Evolutionary conservation across 2,113 vertebrate genomes (phyloP).

Genomic region (Hypocryptadius cinnamomeus): DNA sequence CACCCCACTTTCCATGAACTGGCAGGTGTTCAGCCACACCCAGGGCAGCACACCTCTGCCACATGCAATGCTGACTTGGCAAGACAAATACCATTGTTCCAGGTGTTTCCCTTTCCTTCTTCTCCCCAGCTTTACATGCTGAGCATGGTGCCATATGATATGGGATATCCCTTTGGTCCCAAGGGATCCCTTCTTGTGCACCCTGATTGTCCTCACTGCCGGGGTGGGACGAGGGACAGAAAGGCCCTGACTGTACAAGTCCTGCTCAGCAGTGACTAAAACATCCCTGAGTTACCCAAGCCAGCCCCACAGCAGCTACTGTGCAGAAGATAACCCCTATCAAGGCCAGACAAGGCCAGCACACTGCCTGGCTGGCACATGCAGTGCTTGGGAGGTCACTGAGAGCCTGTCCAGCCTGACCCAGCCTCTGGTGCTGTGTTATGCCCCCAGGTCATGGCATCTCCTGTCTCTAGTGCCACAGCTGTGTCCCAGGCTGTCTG

Average conservation of each 20-base stretch:
- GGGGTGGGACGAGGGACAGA: not conserved
- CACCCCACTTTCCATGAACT: not conserved
- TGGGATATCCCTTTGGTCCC: not conserved
- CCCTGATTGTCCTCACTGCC: not conserved
- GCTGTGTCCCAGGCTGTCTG: not conserved
- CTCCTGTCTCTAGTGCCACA: not conserved
- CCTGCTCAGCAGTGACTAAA: not conserved
- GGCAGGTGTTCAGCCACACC: not conserved
- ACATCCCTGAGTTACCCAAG: not conserved
- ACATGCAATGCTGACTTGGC: not conserved
- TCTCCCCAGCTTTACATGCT: not conserved
- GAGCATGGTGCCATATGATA: not conserved
- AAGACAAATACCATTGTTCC: not conserved
- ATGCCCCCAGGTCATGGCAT: fast-evolving
- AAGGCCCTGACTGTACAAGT: not conserved
- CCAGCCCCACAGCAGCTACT: not conserved
- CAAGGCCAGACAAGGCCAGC: not conserved
- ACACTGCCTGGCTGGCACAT: not conserved
- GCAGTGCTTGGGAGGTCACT: not conserved
- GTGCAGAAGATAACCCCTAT: fast-evolving
- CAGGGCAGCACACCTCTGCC: not conserved
- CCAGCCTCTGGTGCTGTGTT: fast-evolving
- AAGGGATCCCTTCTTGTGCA: not conserved
- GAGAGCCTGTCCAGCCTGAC: fast-evolving
- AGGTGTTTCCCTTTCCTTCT: not conserved